phyloP scores from a whole-genome alignment of 2,113 vertebrate genomes.

The Cervus canadensis region DNA sequence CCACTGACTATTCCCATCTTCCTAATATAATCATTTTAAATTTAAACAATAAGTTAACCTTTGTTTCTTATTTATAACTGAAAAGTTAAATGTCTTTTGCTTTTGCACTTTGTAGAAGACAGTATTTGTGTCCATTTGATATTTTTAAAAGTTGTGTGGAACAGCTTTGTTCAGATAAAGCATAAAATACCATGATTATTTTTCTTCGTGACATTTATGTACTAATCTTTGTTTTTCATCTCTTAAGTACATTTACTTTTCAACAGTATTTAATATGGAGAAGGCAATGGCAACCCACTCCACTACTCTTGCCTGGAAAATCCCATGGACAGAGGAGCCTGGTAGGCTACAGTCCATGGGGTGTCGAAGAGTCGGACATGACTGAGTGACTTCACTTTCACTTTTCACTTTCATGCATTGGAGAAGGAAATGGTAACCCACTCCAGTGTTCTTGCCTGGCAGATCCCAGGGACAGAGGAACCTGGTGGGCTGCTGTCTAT shows the following conservation, averaged over 20 bases:
- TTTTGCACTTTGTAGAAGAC: neutral
- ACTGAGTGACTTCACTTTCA: neutral
- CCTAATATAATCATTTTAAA: neutral
- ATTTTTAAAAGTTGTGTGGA: neutral
- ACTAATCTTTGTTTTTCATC: neutral
- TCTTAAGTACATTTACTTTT: neutral
- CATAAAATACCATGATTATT: neutral
- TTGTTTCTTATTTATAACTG: constrained; percentile 18
- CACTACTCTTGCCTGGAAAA: neutral
- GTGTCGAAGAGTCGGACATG: fast-evolving
- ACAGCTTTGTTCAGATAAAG: neutral
- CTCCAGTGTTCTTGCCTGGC: neutral
- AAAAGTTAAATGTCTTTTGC: neutral
- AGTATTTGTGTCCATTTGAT: neutral
- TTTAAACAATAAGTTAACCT: neutral
- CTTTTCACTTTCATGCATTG: neutral
- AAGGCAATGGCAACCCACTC: neutral
- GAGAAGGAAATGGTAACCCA: neutral
- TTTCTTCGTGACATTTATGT: neutral
- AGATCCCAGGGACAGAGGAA: neutral
- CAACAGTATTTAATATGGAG: neutral
- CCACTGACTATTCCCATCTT: neutral
- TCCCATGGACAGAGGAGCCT: neutral
- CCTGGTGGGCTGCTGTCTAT: neutral
- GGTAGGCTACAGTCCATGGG: neutral